A percentile compares a stretch with the other conserved stretches of the same genome.
Conservation (phyloP, 2,888 invertebrate species). For the Ectobius pallidus region DNA sequence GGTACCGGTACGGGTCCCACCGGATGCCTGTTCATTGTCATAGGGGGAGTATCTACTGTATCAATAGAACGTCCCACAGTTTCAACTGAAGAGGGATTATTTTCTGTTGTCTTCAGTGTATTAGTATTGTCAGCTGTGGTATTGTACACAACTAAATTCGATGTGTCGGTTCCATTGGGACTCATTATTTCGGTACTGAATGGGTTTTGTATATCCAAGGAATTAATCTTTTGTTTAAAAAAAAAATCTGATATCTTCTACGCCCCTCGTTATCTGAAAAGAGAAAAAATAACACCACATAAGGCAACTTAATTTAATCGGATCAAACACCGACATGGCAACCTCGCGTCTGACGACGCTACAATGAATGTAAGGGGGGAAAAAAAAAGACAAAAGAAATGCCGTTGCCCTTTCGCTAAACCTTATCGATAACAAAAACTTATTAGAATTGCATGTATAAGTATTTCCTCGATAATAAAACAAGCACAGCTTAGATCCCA, state of each 20-base stretch:
- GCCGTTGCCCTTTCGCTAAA: background rate
- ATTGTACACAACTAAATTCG: background rate
- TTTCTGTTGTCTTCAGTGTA: background rate
- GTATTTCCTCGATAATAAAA: too few species aligned
- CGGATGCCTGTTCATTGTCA: background rate
- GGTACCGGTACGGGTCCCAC: background rate
- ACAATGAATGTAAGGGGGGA: background rate
- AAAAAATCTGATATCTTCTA: too few species aligned
- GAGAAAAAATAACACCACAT: too few species aligned
- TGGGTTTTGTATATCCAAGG: too few species aligned
- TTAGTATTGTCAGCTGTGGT: background rate
- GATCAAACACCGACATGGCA: background rate
- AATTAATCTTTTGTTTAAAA: too few species aligned
- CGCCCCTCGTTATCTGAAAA: too few species aligned
- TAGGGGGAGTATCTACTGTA: background rate
- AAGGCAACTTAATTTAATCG: background rate
- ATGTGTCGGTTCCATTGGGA: background rate
- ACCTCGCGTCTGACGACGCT: conserved; percentile 10
- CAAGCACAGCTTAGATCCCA: too few species aligned
- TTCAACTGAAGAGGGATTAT: too few species aligned
- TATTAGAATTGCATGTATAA: too few species aligned
- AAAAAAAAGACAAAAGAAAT: background rate
- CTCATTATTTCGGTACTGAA: background rate
- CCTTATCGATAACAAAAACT: too few species aligned
- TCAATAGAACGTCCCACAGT: too few species aligned